A percentile compares a stretch with the other conserved stretches of the same genome.
phyloP scores from a whole-genome alignment of 2,113 vertebrate genomes.

The Bombycilla garrulus region DNA sequence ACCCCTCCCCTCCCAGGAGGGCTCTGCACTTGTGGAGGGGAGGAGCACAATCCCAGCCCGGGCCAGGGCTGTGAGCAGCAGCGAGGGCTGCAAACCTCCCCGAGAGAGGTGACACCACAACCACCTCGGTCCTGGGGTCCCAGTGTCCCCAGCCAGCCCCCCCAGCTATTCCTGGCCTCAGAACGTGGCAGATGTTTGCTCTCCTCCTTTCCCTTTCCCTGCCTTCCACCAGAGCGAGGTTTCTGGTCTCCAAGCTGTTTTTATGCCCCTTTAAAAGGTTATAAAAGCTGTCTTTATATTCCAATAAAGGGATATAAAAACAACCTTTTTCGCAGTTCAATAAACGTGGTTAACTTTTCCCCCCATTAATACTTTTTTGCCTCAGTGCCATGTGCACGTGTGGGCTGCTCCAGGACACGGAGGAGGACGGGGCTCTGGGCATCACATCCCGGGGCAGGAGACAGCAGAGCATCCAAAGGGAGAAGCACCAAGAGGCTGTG shows the following conservation, averaged over 20 bases:
- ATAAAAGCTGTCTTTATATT: conserved; percentile 65
- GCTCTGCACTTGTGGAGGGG: neutral
- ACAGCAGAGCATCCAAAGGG: neutral
- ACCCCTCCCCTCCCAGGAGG: neutral
- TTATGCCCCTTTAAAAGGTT: conserved; percentile 65
- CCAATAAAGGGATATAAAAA: conserved; percentile 66
- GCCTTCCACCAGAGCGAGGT: neutral
- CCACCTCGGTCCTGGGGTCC: neutral
- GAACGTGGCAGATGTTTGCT: neutral
- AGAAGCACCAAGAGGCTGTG: neutral
- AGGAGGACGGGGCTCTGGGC: fast-evolving
- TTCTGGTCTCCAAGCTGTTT: conserved; percentile 49
- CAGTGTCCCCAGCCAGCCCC: fast-evolving
- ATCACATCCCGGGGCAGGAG: neutral
- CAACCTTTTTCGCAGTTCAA: conserved; percentile 5
- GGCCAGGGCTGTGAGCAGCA: neutral
- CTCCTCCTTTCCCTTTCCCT: neutral
- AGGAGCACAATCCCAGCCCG: neutral
- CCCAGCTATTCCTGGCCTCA: neutral
- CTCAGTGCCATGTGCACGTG: fast-evolving
- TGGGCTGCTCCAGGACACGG: neutral
- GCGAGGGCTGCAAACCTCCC: neutral
- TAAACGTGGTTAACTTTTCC: conserved; percentile 10
- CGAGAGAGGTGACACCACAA: fast-evolving
- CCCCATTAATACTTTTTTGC: neutral